Base-by-base conservation (phyloP, 2,888 invertebrate genomes). In the Vesta saturnalis region DNA sequence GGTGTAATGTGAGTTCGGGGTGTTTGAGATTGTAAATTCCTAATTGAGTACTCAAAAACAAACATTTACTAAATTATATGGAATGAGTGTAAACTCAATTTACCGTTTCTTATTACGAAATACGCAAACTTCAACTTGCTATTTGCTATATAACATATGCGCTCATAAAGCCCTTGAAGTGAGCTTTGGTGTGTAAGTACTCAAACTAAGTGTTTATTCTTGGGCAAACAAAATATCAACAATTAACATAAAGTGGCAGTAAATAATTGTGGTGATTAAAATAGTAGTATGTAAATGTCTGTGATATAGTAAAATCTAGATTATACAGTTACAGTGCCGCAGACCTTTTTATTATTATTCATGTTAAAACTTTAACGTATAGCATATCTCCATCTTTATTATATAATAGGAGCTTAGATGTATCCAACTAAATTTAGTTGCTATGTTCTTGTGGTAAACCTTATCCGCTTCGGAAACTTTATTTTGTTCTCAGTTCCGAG, bases 401-500 rank as follows among this genome's bases (percentile, higher is more conserved):
- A 23, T 23, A 43, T 43, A 43, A 49, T 14, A 49, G 14, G 18
- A 57, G 57, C 49, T 19, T 57, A 49, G 19, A 49, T 58, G 64
- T 57, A 58, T 64, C 30, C 58, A 23, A 49, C 35, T 49, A 5
- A 16, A 58, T 14, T 52, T 55, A 55, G 47, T 43, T 59, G 56
- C 30, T 66, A 49, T 60, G 60, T 43, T 61, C 56, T 61, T 62
- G 67, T 46, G 67, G 61, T 54, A 54, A 57, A 67, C 67, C 67
- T 35, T 57, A 67, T 61, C 62, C 67, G 61, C 62, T 49, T 57
- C 67, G 61, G 67, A 67, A 67, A 57, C 49, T 55, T 30, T 63
- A 63, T 57, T 64, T 52, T 19, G 54, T 57, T 47, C 62, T 39
- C 52, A 57, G 61, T 67, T 67, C 61, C 61, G 52, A 22, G 61